phyloP scores from a whole-genome alignment of 2,888 invertebrate genomes.

The Myopa tessellatipennis region DNA sequence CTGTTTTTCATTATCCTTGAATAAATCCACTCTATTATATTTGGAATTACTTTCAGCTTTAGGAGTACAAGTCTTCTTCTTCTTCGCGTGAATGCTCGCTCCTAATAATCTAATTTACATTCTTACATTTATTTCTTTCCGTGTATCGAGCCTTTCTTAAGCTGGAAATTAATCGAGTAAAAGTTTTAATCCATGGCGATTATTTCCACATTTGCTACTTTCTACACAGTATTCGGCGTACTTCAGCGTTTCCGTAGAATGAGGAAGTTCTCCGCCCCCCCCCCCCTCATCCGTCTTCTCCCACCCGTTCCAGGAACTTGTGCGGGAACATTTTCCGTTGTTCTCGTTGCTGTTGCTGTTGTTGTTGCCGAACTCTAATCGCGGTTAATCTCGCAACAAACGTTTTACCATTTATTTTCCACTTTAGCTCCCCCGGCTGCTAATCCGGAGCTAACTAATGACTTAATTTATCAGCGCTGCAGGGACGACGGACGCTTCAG shows the following conservation, averaged over 20 bases:
- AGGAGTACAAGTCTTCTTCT: no score
- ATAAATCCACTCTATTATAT: no score
- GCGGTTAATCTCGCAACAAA: constrained; percentile 67
- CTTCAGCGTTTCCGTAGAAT: neutral
- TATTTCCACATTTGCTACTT: constrained; percentile 66
- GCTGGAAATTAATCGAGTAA: constrained; percentile 45
- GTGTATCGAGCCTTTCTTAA: neutral
- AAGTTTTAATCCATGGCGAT: constrained; percentile 66
- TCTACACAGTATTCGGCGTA: constrained; percentile 45
- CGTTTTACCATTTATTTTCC: constrained; percentile 67
- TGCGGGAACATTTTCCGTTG: neutral
- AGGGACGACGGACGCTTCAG: constrained; percentile 56
- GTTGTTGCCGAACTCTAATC: constrained; percentile 57
- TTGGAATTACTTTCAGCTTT: no score
- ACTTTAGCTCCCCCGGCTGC: constrained; percentile 51
- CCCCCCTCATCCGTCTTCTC: neutral
- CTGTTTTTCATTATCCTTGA: no score
- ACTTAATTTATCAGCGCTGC: constrained; percentile 69
- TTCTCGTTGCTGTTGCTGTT: neutral
- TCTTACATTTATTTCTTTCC: neutral
- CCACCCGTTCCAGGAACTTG: neutral
- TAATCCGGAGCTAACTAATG: constrained; percentile 64
- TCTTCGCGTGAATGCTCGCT: no score
- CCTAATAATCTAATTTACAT: no score
- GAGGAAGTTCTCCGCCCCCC: neutral